A percentile compares a stretch with the other conserved stretches of the same genome.
Evolutionary conservation across 2,113 vertebrate genomes (phyloP).

Genomic region (Morone saxatilis): DNA sequence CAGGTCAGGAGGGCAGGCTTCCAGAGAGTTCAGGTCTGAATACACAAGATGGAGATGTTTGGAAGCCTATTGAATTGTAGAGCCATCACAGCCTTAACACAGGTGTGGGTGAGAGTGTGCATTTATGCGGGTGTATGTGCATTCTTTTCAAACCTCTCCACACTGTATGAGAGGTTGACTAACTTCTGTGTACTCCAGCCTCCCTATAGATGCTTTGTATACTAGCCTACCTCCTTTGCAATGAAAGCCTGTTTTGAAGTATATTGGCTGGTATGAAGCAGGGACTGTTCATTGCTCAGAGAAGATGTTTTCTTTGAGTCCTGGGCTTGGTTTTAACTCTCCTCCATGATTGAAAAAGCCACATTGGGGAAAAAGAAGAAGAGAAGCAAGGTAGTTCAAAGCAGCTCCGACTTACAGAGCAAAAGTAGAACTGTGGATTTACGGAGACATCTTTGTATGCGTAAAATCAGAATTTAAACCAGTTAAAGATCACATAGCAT

Average conservation of each 20-base stretch:
- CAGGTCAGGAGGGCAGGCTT: slow-evolving; percentile 48
- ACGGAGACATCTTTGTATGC: neutral
- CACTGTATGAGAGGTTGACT: slow-evolving; percentile 27
- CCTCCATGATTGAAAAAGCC: slow-evolving; percentile 34
- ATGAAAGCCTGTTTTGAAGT: slow-evolving; percentile 74
- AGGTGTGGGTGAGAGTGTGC: slow-evolving; percentile 37
- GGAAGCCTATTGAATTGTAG: slow-evolving; percentile 36
- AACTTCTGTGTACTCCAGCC: slow-evolving; percentile 40
- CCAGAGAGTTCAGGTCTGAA: slow-evolving; percentile 56
- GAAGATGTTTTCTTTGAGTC: slow-evolving; percentile 28
- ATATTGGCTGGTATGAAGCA: slow-evolving; percentile 22
- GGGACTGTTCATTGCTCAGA: slow-evolving; percentile 72
- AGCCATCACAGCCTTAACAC: slow-evolving; percentile 63
- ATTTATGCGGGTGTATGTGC: slow-evolving; percentile 21
- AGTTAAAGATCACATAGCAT: slow-evolving; percentile 55
- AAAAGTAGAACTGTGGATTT: neutral
- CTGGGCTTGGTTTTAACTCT: slow-evolving; percentile 30
- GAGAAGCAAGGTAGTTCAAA: slow-evolving; percentile 21
- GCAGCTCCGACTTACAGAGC: slow-evolving; percentile 5
- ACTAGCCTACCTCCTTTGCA: slow-evolving; percentile 88
- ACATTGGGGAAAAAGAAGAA: slow-evolving; percentile 6
- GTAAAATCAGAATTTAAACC: slow-evolving; percentile 27
- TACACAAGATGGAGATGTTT: slow-evolving; percentile 37
- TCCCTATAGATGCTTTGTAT: slow-evolving; percentile 81
- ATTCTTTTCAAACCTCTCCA: slow-evolving; percentile 48